Conservation (phyloP, 2,113 vertebrate species). For the Ctenodactylus gundi region DNA sequence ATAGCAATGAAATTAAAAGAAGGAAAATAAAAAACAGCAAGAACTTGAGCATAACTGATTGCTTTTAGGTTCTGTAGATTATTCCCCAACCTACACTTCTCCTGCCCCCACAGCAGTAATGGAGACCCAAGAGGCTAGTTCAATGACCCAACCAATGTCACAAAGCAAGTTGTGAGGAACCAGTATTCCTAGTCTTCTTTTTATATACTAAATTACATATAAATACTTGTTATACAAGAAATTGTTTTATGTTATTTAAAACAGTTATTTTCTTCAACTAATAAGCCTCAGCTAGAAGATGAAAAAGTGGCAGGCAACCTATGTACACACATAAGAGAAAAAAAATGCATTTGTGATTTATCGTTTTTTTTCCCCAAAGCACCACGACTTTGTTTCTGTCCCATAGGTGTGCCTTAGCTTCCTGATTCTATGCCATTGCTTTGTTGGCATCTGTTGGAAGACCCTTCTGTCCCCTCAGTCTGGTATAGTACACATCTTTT, state of each 20-base stretch:
- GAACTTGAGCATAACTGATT: neutral
- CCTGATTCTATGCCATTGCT: neutral
- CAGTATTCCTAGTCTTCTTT: neutral
- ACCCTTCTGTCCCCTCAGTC: neutral
- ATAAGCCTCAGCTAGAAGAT: neutral
- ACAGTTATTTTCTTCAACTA: constrained; percentile 23
- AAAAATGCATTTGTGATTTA: neutral
- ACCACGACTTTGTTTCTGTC: neutral
- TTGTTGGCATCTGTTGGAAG: neutral
- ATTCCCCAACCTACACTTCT: neutral
- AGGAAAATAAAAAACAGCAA: neutral
- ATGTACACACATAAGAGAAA: neutral
- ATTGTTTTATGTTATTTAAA: constrained; percentile 34
- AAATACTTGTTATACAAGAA: constrained; percentile 6
- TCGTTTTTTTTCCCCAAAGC: neutral
- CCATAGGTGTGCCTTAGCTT: neutral
- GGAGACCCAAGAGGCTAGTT: neutral
- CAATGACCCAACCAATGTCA: neutral
- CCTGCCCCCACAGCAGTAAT: neutral
- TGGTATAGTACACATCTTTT: neutral
- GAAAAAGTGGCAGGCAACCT: neutral
- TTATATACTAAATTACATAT: neutral
- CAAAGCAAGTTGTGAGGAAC: neutral
- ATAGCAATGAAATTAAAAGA: neutral
- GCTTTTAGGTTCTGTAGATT: neutral